A percentile compares a stretch with the other conserved stretches of the same genome.
Evolutionary conservation across 2,113 vertebrate genomes (phyloP).

Genomic region (Uropsilus gracilis): DNA sequence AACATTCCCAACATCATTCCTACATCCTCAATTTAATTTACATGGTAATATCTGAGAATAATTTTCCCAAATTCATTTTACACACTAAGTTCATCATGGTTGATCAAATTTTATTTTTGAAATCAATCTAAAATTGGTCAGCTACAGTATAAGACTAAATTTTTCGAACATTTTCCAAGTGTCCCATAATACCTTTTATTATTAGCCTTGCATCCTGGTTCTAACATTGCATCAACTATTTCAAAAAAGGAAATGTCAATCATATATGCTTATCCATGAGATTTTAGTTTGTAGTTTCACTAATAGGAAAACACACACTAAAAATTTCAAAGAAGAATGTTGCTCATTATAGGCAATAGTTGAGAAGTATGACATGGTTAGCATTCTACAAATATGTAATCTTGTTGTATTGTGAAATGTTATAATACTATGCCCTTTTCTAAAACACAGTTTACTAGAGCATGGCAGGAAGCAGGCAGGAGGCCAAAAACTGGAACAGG

Average conservation of each 20-base stretch:
- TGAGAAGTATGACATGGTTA: constrained; percentile 75
- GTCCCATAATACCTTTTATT: not conserved
- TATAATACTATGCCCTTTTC: constrained; percentile 81
- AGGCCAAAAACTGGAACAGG: constrained; percentile 83
- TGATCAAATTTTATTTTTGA: not conserved
- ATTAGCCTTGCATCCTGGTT: not conserved
- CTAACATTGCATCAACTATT: not conserved
- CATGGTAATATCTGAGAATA: not conserved
- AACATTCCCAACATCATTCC: not conserved
- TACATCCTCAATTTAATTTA: not conserved
- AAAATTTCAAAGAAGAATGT: constrained; percentile 76
- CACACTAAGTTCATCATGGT: not conserved
- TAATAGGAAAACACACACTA: constrained; percentile 65
- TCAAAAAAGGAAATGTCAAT: not conserved
- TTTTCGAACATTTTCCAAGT: not conserved
- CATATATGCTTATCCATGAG: constrained; percentile 43
- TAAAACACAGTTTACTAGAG: constrained; percentile 85
- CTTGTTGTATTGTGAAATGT: constrained; percentile 79
- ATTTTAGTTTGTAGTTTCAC: constrained; percentile 31
- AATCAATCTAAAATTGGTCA: not conserved
- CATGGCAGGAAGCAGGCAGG: constrained; percentile 81
- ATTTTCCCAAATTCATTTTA: not conserved
- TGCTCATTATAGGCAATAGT: constrained; percentile 67
- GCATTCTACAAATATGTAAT: constrained; percentile 81
- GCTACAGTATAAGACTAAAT: not conserved